Evolutionary conservation across 1,140 invertebrate species (phyloP).

Genomic region (Drosophila repleta): DNA sequence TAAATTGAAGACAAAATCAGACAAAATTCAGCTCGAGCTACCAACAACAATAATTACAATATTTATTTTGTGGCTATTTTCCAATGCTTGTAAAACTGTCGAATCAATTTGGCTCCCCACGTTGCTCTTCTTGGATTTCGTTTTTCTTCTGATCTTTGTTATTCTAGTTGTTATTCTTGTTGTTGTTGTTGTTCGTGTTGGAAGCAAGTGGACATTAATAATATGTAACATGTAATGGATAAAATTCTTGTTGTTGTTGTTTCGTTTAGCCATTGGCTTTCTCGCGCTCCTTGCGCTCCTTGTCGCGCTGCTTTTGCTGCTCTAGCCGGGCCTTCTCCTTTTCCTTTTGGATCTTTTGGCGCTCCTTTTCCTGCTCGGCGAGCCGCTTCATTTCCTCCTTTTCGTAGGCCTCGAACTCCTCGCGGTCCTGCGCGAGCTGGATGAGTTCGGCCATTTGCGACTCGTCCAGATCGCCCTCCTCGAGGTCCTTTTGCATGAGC

Average conservation of each 20-base stretch:
- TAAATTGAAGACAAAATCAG: too few relatives aligned
- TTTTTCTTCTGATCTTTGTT: neutral
- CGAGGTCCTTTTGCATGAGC: constrained; percentile 65
- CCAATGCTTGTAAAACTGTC: neutral
- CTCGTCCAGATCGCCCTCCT: constrained; percentile 47
- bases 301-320: constrained; percentile 23
- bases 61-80: constrained; percentile 32
- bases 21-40: neutral
- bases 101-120: neutral
- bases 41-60: constrained; percentile 30
- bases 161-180: neutral
- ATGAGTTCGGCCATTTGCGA: constrained; percentile 50
- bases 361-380: constrained; percentile 53
- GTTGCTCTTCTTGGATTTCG: neutral
- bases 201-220: neutral
- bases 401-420: constrained; percentile 57
- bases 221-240: too few relatives aligned
- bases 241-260: constrained; percentile 5
- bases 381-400: constrained; percentile 59
- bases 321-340: constrained; percentile 32
- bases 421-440: constrained; percentile 45
- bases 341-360: constrained; percentile 40
- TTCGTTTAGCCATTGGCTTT: neutral
- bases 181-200: neutral
- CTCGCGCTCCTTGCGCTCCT: constrained; percentile 26